Evolutionary conservation across 2,888 invertebrate genomes (phyloP).

Genomic region (Mesorhabditis sp.): DNA sequence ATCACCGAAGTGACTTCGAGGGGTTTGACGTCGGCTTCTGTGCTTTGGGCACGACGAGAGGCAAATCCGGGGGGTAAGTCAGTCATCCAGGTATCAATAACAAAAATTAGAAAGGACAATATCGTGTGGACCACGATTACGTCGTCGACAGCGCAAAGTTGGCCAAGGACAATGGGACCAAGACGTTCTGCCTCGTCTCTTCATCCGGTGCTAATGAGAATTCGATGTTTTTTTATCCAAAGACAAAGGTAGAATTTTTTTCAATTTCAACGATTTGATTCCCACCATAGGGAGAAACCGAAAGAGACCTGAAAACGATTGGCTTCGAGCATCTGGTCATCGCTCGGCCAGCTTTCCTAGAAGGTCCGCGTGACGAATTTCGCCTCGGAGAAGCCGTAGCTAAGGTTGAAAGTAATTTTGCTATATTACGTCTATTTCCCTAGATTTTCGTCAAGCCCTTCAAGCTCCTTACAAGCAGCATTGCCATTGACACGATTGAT

Average conservation of each 20-base stretch:
- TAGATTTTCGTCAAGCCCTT: slow-evolving; percentile 25
- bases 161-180: slow-evolving; percentile 58
- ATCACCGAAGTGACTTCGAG: slow-evolving; percentile 59
- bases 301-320: slow-evolving; percentile 29
- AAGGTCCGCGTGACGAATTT: slow-evolving; percentile 19
- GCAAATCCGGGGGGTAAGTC: slow-evolving; percentile 61
- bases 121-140: slow-evolving; percentile 64
- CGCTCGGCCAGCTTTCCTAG: slow-evolving; percentile 34
- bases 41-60: slow-evolving; percentile 63
- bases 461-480: slow-evolving; percentile 18
- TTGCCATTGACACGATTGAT: slow-evolving; percentile 24
- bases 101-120: slow-evolving; percentile 60
- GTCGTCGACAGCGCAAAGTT: slow-evolving; percentile 61
- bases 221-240: slow-evolving; percentile 60
- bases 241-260: slow-evolving; percentile 59
- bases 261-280: neutral
- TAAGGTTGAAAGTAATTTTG: neutral
- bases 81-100: neutral
- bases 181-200: slow-evolving; percentile 62
- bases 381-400: slow-evolving; percentile 22
- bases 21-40: slow-evolving; percentile 63
- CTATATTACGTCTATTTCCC: neutral
- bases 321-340: slow-evolving; percentile 35
- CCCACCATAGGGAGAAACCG: slow-evolving; percentile 26
- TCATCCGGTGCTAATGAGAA: slow-evolving; percentile 62